Evolutionary conservation across 1,140 invertebrate species (phyloP), one percentile per base, ranked within the genome.

Genomic region (Monomorium pharaonis): DNA sequence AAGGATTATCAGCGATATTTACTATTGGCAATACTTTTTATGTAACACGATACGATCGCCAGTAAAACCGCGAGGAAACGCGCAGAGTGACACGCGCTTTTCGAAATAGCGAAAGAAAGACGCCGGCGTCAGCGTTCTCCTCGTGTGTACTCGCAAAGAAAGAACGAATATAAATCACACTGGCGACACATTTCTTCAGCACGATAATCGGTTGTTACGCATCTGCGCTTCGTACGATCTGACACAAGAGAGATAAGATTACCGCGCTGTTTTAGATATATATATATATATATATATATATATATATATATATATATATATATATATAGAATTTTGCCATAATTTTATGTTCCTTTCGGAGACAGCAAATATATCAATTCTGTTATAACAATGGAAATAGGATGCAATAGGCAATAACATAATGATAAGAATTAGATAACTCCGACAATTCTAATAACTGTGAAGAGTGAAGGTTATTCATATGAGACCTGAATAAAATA

Each of bases 171-270:
- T 83, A 83, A 83, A 83, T 83, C 51, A 83, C 18, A 18, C 37
- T 58, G 78, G 37, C 65, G 51, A 83, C 78, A 83, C 63, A 83
- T 83, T 72, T 69, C 67, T 72, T 37, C 9, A 44, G 37, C 33
- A 42, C 67, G 78, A 83, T 83, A 72, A 83, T 83, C 65, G 78
- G 65, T 83, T 83, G 37, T 83, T 83, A 83, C 56, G 67, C 65
- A 70, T 70, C 49, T 42, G 37, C 30, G n/a, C 37, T 72, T 24
- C 9, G 63, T 69, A 51, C 37, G 65, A 81, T 44, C 21, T 72
- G 63, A 81, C 65, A 70, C 24, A 12, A 81, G 65, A 37, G 37
- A 81, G 65, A 70, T 81, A 81, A 81, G 49, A 81, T 58, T 81
- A 51, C 33, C 5, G 33, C 1, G 14, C 14, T 81, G 21, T 81